Base-by-base conservation (phyloP, 2,888 invertebrate genomes). In the Catocala nupta region DNA sequence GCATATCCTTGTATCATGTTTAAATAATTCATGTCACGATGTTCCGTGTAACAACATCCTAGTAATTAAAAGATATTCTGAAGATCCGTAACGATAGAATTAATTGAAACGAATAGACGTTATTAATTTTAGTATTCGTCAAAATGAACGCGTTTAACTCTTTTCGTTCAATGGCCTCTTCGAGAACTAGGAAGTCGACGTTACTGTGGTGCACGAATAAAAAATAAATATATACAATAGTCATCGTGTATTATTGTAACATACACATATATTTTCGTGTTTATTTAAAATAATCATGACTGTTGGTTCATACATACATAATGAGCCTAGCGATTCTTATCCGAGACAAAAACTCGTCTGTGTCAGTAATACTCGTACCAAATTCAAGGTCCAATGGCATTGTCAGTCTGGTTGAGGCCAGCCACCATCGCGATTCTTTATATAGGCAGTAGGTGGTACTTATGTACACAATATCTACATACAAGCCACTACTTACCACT, bases 271-370 rank as follows among this genome's bases (percentile, higher is more conserved):
- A 80, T 78, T 73, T 78, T 70, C 77, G 76, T 81, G 78, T 81
- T 78, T 84, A 83, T 86, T 86, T 85, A 82, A 83, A 86, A 87
- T 85, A 85, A 86, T 88, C 84, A 87, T 84, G 86, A 84, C 78
- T 80, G 80, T 77, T 83, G 75, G 81, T 81, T 82, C 83, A 82
- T 87, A 87, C 82, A 87, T 86, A 86, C 77, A 80, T 87, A 87
- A 88, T 85, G 84, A 87, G 81, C 79, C 73, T 74, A 76, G 75
- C 74, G 87, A 88, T 88, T 84, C 82, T 85, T 86, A 89, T 88
- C 87, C 84, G 79, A 84, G 81, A 85, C 88, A 89, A 89, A 89
- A 89, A 89, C 86, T 86, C 79, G 87, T 85, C 85, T 82, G 83
- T 82, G 81, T 77, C 79, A 80, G 81, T 78, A 80, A 80, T 84